A percentile compares a stretch with the other conserved stretches of the same genome.
These are phyloP conservation scores for Neoniphon sammara DNA, from an alignment of 2,797 vertebrate genomes.

Conservation along the genomic window DNA sequence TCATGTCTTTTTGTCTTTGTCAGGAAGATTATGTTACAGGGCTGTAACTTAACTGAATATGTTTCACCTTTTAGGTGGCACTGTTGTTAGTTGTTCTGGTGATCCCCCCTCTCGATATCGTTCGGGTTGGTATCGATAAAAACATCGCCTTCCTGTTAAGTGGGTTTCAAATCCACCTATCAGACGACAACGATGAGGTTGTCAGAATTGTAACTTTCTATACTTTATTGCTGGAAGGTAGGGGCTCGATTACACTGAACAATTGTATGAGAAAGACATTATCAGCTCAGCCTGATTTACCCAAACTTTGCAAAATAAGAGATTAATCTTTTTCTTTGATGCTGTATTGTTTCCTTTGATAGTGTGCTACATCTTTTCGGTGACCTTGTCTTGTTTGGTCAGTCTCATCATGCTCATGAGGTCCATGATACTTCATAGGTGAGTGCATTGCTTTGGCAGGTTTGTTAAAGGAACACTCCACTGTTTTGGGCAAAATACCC, in stretches of 20 bases:
- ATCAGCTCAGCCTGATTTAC: neutral
- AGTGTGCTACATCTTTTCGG: constrained; percentile 93
- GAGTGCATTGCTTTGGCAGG: neutral
- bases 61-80: constrained; percentile 80
- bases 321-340: neutral
- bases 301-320: neutral
- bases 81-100: constrained; percentile 88
- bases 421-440: constrained; percentile 93
- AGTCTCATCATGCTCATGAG: constrained; percentile 88
- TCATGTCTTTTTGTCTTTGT: neutral
- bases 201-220: constrained; percentile 87
- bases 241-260: neutral
- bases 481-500: too few relatives aligned
- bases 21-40: neutral
- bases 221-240: constrained; percentile 93
- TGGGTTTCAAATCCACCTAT: constrained; percentile 89
- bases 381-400: constrained; percentile 88
- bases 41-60: neutral
- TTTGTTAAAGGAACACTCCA: too few relatives aligned
- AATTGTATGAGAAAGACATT: too few relatives aligned
- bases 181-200: constrained; percentile 89
- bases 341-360: constrained; percentile 23
- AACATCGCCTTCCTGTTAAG: constrained; percentile 90
- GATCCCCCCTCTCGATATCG: constrained; percentile 88
- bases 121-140: constrained; percentile 87